These are phyloP conservation scores for Eulithis testata DNA, from an alignment of 2,888 invertebrate species.

Conservation along the genomic window DNA sequence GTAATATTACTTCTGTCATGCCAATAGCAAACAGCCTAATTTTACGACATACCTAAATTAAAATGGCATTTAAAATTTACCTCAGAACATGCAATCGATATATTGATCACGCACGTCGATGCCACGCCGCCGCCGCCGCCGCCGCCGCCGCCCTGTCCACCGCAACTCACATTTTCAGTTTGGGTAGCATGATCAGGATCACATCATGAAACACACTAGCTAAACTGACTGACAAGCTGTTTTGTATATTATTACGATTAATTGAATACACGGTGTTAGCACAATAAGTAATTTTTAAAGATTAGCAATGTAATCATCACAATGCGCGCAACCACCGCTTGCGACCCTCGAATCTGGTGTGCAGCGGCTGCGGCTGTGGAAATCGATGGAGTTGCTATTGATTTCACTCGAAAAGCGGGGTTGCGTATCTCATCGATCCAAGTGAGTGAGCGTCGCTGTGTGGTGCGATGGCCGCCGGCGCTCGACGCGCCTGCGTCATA, in stretches of 20 bases:
- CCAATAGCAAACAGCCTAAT: too few relatives aligned
- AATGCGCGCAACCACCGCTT: conserved; percentile 81
- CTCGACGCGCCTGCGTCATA: conserved; percentile 66
- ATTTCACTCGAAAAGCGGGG: conserved; percentile 87
- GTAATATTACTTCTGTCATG: too few relatives aligned
- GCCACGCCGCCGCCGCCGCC: neutral
- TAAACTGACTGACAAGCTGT: neutral
- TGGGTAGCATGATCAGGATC: neutral
- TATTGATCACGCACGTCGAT: conserved; percentile 25
- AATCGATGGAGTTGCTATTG: conserved; percentile 91
- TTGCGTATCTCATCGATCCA: conserved; percentile 91
- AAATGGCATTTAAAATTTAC: conserved; percentile 30
- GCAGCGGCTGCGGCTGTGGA: conserved; percentile 87
- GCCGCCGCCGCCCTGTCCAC: too few relatives aligned
- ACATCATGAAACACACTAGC: conserved; percentile 14
- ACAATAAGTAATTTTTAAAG: neutral
- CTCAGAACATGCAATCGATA: conserved; percentile 37
- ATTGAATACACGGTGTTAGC: too few relatives aligned
- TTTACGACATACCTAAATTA: neutral
- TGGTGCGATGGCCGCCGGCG: conserved; percentile 40
- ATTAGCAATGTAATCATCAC: conserved; percentile 3
- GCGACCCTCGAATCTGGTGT: conserved; percentile 78
- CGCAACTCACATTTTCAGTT: conserved; percentile 6
- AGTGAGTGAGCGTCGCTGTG: conserved; percentile 60
- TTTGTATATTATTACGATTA: too few relatives aligned